Evolutionary conservation across 2,113 vertebrate species (phyloP).

Genomic region (Trachemys scripta): DNA sequence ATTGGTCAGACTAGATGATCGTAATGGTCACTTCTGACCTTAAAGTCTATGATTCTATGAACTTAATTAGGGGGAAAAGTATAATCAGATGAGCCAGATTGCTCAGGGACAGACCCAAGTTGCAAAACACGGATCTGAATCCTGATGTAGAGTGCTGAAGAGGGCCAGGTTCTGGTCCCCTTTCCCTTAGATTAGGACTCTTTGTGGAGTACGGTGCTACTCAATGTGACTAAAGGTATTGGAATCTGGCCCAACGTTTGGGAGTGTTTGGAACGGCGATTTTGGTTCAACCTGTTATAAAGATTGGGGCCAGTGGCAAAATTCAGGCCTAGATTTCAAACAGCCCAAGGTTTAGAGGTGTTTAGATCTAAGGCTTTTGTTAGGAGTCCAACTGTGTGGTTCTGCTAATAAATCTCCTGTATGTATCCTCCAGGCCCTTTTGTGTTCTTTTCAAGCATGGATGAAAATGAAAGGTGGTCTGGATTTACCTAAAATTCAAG

Average conservation of each 20-base stretch:
- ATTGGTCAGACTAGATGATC: too few relatives aligned
- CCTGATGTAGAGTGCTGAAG: constrained; percentile 7
- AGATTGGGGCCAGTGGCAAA: not conserved
- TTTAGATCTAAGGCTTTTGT: constrained; percentile 42
- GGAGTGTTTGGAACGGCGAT: constrained; percentile 15
- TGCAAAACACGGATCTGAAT: constrained; percentile 10
- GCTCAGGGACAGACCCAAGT: not conserved
- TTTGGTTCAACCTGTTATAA: not conserved
- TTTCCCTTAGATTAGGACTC: not conserved
- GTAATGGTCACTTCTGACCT: too few relatives aligned
- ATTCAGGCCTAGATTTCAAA: constrained; percentile 25
- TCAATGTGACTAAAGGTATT: not conserved
- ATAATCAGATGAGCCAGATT: constrained; percentile 28
- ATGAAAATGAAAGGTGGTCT: constrained; percentile 51
- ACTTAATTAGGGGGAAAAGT: constrained; percentile 34
- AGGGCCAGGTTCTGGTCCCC: not conserved
- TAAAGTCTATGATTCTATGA: too few relatives aligned
- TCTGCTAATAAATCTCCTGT: constrained; percentile 43
- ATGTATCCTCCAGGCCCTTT: constrained; percentile 39
- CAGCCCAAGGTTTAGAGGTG: not conserved
- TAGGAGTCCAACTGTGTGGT: constrained; percentile 44
- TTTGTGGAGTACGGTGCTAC: not conserved
- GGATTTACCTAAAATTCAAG: constrained; percentile 64
- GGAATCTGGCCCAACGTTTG: not conserved
- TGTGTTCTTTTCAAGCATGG: constrained; percentile 49